Base-by-base conservation (phyloP, 2,888 invertebrate species). In the Atrina japonica region DNA sequence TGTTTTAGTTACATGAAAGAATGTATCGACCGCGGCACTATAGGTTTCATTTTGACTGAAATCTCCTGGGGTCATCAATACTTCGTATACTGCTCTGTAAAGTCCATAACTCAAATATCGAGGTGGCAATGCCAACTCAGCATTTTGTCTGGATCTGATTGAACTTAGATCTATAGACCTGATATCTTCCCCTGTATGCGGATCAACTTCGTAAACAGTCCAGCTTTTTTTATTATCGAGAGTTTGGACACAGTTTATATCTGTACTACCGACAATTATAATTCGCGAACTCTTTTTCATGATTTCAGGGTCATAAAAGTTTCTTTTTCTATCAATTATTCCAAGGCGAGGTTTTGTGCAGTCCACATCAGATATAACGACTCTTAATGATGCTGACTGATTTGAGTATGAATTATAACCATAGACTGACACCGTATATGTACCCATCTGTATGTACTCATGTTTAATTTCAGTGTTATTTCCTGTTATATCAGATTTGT, bases 61-160 rank as follows among this genome's bases (percentile, higher is more conserved):
- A 7, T 65, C 58, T 2, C 43, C 29, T 6, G 68, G 50, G 60
- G 72, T 73, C 86, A 91, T 88, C 16, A 80, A 75, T 35, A 91
- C 86, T 3, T 68, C 84, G 75, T 88, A 90, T 3, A 71, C 74
- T 30, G 89, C 70, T 56, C 81, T 83, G 82, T 90, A 91, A n/a
- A 88, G 68, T 3, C 90, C 91, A 49, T 84, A 83, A 3, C 75
- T 72, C 2, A 91, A 76, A 40, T 81, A 85, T 16, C 78, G 77
- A 1, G 84, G 78, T 3, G 70, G 27, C 6, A 81, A 16, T 9
- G 70, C 58, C 9, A 79, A 41, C 27, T 70, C 73, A 3, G 75
- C 70, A 2, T 63, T 66, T 0, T 49, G 23, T 9, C 43, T 47
- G 3, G 75, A 75, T 2, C 25, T 23, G 9, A 58, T 59, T 14